Evolutionary conservation across 1,140 invertebrate species (phyloP), one percentile per base, ranked within the genome.

Genomic region (Drosophila athabasca): DNA sequence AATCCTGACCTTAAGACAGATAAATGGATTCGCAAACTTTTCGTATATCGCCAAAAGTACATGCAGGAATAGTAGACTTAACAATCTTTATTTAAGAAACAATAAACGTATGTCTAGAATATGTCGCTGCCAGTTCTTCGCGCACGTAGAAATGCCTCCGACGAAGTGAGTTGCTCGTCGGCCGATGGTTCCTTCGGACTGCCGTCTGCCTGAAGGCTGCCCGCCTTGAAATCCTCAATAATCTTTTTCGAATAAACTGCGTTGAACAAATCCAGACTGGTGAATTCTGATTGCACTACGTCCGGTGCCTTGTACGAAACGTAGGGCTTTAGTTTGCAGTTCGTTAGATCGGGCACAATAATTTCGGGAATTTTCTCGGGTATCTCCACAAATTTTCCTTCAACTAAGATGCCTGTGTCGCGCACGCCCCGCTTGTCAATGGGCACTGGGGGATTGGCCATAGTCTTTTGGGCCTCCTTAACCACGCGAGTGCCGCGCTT

Each of bases 311-410:
- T 94, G 80, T 99, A 99, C 0, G 97, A 97, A 0, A 99, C 98
- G 90, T 99, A 99, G 0, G 98, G 97, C 92, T 98, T 98, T 24
- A 99, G 92, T 92, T 95, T 91, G 87, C 94, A 97, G 66, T 93
- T 94, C 75, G 94, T 95, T 4, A 99, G 92, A 91, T 98, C 95
- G 1, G 98, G 98, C 15, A 99, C 98, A 67, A 99, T 95, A 13
- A 99, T 87, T 90, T 99, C 96, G 9, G 98, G 97, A 70, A 98
- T 95, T 95, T 96, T 97, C 94, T 99, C 98, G n/a, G 95, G 95
- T 15, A 99, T 91, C 19, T 82, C 72, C 3, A 95, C 92, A 91
- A 94, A 96, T 70, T 93, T 92, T 15, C 94, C 93, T 46, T 94
- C 92, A 2, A 92, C 82, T 3, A 90, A 67, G 53, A 94, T 94